phyloP scores from a whole-genome alignment of 2,797 vertebrate genomes.

The Phaenicophaeus curvirostris region DNA sequence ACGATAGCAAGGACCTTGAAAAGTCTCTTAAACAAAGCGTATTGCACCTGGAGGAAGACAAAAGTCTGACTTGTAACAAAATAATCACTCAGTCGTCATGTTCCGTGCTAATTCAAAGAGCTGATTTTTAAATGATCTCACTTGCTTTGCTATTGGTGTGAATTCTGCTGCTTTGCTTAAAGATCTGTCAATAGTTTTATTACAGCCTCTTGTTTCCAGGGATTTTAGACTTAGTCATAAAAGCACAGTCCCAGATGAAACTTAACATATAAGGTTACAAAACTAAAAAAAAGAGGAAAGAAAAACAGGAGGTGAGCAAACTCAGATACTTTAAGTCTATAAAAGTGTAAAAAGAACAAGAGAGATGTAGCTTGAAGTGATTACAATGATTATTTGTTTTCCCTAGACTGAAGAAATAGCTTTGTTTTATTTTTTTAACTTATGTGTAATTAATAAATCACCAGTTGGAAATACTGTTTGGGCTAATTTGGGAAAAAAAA shows the following conservation, averaged over 20 bases:
- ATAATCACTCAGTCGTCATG: not conserved
- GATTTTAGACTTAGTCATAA: slow-evolving; percentile 38
- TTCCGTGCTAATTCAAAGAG: not conserved
- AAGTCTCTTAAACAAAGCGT: slow-evolving; percentile 37
- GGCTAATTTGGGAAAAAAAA: not conserved
- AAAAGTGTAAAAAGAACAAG: not conserved
- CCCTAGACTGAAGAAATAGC: not conserved
- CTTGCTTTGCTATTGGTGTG: not conserved
- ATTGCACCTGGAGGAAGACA: slow-evolving; percentile 54
- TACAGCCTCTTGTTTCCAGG: slow-evolving; percentile 24
- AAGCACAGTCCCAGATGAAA: slow-evolving; percentile 15
- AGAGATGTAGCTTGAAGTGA: not conserved
- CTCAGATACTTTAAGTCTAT: not conserved
- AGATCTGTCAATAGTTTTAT: slow-evolving; percentile 45
- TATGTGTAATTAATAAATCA: not conserved
- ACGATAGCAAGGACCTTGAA: slow-evolving; percentile 50
- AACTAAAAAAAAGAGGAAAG: not conserved
- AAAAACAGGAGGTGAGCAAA: not conserved
- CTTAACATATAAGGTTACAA: slow-evolving; percentile 1
- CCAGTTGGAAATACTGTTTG: not conserved
- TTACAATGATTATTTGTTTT: not conserved
- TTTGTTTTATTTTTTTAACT: not conserved
- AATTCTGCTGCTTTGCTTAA: not conserved
- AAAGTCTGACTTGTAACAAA: slow-evolving; percentile 20
- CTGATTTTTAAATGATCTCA: slow-evolving; percentile 9